Percentiles rank a stretch among this genome's conserved stretches.
Evolutionary conservation across 2,888 invertebrate species (phyloP).

Genomic region (Drosophila anceps): DNA sequence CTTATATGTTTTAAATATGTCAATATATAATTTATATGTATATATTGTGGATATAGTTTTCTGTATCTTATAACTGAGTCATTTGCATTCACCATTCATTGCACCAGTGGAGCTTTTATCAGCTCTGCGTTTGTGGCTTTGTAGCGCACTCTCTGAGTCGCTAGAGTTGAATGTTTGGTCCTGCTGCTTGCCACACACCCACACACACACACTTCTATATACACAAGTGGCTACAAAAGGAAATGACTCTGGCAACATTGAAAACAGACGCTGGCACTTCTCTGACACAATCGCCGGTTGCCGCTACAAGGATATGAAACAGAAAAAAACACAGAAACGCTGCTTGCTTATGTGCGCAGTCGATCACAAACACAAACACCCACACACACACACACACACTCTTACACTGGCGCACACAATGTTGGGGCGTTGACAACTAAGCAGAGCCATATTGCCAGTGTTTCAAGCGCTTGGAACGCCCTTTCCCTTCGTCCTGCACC

Average conservation of each 20-base stretch:
- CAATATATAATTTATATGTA: background rate
- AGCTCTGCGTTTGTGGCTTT: background rate
- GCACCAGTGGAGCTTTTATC: no score
- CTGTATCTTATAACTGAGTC: background rate
- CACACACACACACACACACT: conserved; percentile 35
- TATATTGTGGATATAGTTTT: background rate
- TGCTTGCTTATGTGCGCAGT: conserved; percentile 73
- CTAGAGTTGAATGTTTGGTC: conserved; percentile 1
- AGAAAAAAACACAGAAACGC: conserved; percentile 25
- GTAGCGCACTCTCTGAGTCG: conserved; percentile 34
- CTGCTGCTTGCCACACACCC: background rate
- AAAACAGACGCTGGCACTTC: conserved; percentile 81
- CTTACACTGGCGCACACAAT: conserved; percentile 28
- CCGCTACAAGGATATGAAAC: conserved; percentile 66
- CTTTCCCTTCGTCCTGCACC: conserved; percentile 9
- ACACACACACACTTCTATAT: conserved; percentile 41
- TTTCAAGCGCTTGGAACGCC: conserved; percentile 22
- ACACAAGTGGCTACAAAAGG: conserved; percentile 76
- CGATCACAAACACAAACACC: conserved; percentile 71
- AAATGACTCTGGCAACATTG: conserved; percentile 79
- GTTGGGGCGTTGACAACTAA: conserved; percentile 74
- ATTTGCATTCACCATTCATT: no score
- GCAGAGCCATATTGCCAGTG: conserved; percentile 73
- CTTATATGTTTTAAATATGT: no score
- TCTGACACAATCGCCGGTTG: conserved; percentile 70